Evolutionary conservation across 2,113 vertebrate species (phyloP), one percentile per base, ranked within the genome.

Genomic region (Hyperopisus bebe): DNA sequence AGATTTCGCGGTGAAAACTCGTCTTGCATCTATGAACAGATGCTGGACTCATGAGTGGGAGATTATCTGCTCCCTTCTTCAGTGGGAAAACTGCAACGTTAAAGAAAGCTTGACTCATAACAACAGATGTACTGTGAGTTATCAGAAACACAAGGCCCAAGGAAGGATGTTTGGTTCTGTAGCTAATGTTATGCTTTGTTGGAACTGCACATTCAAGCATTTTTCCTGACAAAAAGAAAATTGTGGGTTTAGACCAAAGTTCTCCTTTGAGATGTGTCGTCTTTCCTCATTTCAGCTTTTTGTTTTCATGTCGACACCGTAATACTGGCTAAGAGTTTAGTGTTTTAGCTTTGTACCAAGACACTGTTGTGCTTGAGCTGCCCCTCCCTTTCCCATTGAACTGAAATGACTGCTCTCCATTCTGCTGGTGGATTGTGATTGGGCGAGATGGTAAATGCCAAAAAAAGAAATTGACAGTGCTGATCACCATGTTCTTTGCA

Each of bases 361-460:
- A 66, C 27, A 70, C 19, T 44, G 58, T 51, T 85, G 39, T 90
- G 91, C 90, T 91, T 90, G 10, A 90, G 90, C 92, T 91, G 7
- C 39, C 53, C 35, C n/a, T 31, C 89, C 55, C 53, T 66, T 51
- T 3, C n/a, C 58, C 35, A 44, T 27, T 77, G 21, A 80, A 51
- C 44, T 51, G n/a, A 82, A 31, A 17, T 17, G 50, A 11, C 19
- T 53, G 85, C 50, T 53, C 11, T 77, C 50, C 86, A 87, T 88
- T 90, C 80, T 90, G 74, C 90, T 89, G 86, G 82, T 53, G 58
- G 6, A 46, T n/a, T 90, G 82, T 83, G 77, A 46, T n/a, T 21
- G 39, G 74, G 21, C 44, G 3, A 89, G 21, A 6, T 42, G 27
- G 50, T 19, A 35, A 46, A 82, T 74, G 24, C 1, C 13, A 89